A percentile compares a stretch with the other conserved stretches of the same genome.
Conservation (phyloP, 2,797 vertebrate genomes). For the Melanitta fusca region DNA sequence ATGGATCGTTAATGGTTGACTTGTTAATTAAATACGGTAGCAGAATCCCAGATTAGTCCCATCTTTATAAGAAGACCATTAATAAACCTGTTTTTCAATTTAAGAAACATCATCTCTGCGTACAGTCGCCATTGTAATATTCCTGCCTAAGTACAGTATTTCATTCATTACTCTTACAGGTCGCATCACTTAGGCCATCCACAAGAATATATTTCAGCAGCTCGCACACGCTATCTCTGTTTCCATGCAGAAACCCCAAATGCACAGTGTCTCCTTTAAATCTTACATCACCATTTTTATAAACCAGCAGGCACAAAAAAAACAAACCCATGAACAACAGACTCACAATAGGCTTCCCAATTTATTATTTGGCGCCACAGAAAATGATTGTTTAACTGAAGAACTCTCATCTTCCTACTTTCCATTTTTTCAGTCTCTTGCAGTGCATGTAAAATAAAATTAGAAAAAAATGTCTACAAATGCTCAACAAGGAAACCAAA, state of each 20-base stretch:
- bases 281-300: background rate
- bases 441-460: background rate
- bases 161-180: slow-evolving; percentile 50
- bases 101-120: slow-evolving; percentile 50
- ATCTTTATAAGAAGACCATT: slow-evolving; percentile 41
- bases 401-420: background rate
- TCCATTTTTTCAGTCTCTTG: background rate
- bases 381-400: background rate
- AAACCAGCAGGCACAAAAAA: background rate
- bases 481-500: background rate
- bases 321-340: background rate
- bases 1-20: slow-evolving; percentile 51
- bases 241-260: slow-evolving; percentile 4
- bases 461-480: background rate
- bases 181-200: background rate
- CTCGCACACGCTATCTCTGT: background rate
- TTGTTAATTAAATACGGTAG: slow-evolving; percentile 72
- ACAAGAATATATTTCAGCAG: slow-evolving; percentile 19
- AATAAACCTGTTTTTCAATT: slow-evolving; percentile 73
- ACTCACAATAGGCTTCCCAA: background rate
- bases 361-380: background rate
- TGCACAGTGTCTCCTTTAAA: background rate
- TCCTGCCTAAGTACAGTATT: slow-evolving; percentile 13
- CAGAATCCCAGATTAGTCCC: slow-evolving; percentile 66
- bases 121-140: background rate